Percentiles rank a stretch among this genome's conserved stretches.
Evolutionary conservation across 2,888 invertebrate genomes (phyloP).

Genomic region (Cylloceria caligata): DNA sequence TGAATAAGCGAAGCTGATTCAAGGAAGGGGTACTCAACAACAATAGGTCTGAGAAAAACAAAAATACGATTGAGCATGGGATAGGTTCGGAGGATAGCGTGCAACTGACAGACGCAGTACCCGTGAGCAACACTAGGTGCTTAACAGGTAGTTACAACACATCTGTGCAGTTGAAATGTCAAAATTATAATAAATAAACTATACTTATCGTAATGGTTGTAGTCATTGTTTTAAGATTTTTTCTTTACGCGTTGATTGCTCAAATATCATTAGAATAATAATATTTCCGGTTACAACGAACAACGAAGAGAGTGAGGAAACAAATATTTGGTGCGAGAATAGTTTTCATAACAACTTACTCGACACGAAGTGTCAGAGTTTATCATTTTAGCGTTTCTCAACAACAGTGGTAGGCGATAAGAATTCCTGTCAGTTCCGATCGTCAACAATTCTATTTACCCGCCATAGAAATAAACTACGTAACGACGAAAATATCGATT

Average conservation of each 20-base stretch:
- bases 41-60: no score
- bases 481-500: conserved; percentile 39
- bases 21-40: no score
- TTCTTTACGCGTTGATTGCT: no score
- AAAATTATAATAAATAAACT: no score
- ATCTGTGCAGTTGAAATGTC: no score
- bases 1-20: no score
- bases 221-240: not conserved
- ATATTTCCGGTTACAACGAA: not conserved
- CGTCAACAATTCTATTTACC: conserved; percentile 26
- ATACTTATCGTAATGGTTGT: no score
- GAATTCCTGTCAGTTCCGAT: not conserved
- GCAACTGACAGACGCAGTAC: no score
- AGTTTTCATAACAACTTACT: not conserved
- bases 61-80: no score
- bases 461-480: conserved; percentile 36
- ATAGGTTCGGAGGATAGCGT: no score
- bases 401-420: conserved; percentile 63
- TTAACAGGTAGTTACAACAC: no score
- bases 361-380: conserved; percentile 27
- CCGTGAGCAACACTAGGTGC: no score
- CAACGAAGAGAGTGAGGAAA: not conserved
- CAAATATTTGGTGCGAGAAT: conserved; percentile 29
- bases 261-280: not conserved
- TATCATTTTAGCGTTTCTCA: conserved; percentile 62